Base-by-base conservation (phyloP, 2,888 invertebrate species). In the Drosophila seclusa region DNA sequence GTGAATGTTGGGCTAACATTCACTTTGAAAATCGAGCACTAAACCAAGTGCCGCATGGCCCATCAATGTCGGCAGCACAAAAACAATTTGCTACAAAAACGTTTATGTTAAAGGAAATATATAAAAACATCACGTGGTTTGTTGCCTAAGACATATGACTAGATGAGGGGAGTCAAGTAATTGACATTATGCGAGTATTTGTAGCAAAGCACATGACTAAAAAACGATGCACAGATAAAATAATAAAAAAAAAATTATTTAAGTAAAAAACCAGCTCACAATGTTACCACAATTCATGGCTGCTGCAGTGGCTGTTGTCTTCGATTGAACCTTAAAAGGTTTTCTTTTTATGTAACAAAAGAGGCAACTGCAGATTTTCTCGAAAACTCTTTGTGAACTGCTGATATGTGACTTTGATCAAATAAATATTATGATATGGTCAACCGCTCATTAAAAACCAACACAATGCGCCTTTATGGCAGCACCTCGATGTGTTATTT, bases 1-100 rank as follows among this genome's bases (percentile, higher is more conserved):
- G 88, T 85, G 78, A 85, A 87, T 87, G 80, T 83, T 78, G 67
- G 62, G 55, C 69, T 71, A 82, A 78, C 85, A 80, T 82, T 84
- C 85, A 84, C 87, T 84, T 78, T 64, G 65, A 81, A 83, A 77
- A 78, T 78, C 87, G 87, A 86, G 78, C 74, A 77, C 58, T 64
- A 18, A 62, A 53, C 66, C 72, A 57, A 62, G 68, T 73, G 55
- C 68, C 59, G 38, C 52, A 57, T 67, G 61, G 57, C 68, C 68
- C 83, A 86, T 82, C 83, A 83, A 67, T 73, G 74, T 73, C 72
- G 75, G 59, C 62, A 57, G 42, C 53, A 61, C 49, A 74, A 62
- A 61, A 71, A 73, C 61, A 73, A 73, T 77, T 83, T 69, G 63
- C 50, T 72, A 45, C 50, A 76, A 55, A 72, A 59, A 24, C 45